These are phyloP conservation scores for Latrodectus geometricus DNA, from an alignment of 1,140 invertebrate genomes.

Conservation along the genomic window DNA sequence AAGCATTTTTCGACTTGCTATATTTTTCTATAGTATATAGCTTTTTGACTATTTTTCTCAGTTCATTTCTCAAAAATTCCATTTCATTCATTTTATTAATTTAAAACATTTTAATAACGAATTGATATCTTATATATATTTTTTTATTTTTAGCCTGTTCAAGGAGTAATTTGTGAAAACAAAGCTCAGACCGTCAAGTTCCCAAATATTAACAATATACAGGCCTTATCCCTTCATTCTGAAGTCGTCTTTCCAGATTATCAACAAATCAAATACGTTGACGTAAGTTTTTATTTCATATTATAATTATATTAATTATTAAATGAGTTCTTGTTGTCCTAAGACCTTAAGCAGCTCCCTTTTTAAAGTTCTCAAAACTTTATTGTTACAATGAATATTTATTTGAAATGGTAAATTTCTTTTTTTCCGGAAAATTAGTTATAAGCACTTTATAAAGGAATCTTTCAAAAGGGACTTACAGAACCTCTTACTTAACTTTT, in stretches of 20 bases:
- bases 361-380: neutral
- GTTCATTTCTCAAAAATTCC: too few relatives aligned
- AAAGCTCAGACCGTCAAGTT: slow-evolving; percentile 8
- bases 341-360: too few relatives aligned
- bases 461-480: too few relatives aligned
- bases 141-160: slow-evolving; percentile 30
- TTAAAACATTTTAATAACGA: too few relatives aligned
- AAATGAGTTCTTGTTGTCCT: neutral
- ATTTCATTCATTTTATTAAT: too few relatives aligned
- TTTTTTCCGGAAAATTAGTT: too few relatives aligned
- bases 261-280: slow-evolving; percentile 31
- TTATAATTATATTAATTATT: neutral
- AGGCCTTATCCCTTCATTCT: slow-evolving; percentile 7
- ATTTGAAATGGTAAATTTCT: too few relatives aligned
- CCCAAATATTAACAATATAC: slow-evolving; percentile 4
- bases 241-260: slow-evolving; percentile 19
- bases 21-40: too few relatives aligned
- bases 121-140: neutral
- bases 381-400: neutral
- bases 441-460: too few relatives aligned
- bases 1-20: too few relatives aligned
- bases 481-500: too few relatives aligned
- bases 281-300: slow-evolving; percentile 28
- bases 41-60: too few relatives aligned
- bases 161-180: slow-evolving; percentile 5